Percentiles rank a stretch among this genome's conserved stretches.
Evolutionary conservation across 2,797 vertebrate genomes (phyloP).

Genomic region (Falco novaeseelandiae): DNA sequence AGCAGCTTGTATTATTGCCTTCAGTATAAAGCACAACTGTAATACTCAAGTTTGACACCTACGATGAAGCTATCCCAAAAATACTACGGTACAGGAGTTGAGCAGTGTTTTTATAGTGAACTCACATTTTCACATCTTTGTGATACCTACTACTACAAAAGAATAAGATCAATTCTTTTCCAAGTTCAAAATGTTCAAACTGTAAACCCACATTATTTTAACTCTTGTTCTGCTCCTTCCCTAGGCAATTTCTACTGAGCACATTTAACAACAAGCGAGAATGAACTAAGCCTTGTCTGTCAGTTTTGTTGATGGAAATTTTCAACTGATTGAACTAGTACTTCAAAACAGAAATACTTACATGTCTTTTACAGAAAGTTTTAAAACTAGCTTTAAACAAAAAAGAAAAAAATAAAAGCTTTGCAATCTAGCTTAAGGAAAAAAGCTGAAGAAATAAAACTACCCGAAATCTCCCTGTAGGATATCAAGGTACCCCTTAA

Average conservation of each 20-base stretch:
- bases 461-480: neutral
- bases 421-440: neutral
- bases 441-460: neutral
- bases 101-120: neutral
- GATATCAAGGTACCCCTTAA: neutral
- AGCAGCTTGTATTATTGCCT: neutral
- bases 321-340: neutral
- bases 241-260: neutral
- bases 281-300: neutral
- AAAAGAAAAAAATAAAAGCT: neutral
- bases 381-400: neutral
- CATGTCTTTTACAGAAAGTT: neutral
- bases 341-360: neutral
- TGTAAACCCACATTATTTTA: neutral
- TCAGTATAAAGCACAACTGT: neutral
- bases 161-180: neutral
- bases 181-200: neutral
- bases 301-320: neutral
- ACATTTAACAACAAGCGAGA: neutral
- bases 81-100: neutral
- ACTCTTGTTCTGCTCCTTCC: neutral
- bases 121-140: neutral
- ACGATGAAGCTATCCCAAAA: neutral
- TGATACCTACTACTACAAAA: neutral
- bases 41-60: neutral